Evolutionary conservation across 2,113 vertebrate genomes (phyloP).

Genomic region (Mustela nigripes): DNA sequence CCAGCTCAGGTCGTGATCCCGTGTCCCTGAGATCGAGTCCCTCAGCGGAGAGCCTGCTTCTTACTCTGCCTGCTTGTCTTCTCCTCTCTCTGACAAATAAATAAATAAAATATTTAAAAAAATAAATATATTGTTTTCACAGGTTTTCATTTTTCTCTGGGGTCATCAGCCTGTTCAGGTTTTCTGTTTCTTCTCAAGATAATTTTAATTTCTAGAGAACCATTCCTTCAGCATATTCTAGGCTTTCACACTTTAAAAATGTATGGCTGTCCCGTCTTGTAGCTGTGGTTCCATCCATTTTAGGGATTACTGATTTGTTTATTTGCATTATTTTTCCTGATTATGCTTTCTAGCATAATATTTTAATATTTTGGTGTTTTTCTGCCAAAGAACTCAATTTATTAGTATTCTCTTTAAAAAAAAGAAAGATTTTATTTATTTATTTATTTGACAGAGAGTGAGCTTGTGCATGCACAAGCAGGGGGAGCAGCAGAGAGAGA

Average conservation of each 20-base stretch:
- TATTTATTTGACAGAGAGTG: neutral
- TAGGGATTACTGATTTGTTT: neutral
- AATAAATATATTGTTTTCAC: neutral
- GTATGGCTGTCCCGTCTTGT: neutral
- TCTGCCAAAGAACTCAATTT: neutral
- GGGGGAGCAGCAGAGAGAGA: neutral
- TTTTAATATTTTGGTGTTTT: neutral
- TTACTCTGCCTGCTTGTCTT: no score
- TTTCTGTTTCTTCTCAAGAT: neutral
- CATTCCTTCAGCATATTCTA: neutral
- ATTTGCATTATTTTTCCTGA: neutral
- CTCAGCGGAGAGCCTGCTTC: no score
- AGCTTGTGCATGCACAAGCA: neutral
- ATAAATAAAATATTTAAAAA: no score
- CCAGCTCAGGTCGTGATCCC: no score
- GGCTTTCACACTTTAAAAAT: neutral
- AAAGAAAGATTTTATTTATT: neutral
- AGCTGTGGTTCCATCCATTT: neutral
- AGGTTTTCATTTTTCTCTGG: neutral
- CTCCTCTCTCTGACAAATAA: no score
- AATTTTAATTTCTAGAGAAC: neutral
- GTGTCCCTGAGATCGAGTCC: no score
- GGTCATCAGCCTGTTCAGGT: neutral
- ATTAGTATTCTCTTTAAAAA: neutral
- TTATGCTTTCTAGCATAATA: neutral